Base-by-base conservation (phyloP, 2,113 vertebrate genomes). In the Eudyptes chrysolophus region DNA sequence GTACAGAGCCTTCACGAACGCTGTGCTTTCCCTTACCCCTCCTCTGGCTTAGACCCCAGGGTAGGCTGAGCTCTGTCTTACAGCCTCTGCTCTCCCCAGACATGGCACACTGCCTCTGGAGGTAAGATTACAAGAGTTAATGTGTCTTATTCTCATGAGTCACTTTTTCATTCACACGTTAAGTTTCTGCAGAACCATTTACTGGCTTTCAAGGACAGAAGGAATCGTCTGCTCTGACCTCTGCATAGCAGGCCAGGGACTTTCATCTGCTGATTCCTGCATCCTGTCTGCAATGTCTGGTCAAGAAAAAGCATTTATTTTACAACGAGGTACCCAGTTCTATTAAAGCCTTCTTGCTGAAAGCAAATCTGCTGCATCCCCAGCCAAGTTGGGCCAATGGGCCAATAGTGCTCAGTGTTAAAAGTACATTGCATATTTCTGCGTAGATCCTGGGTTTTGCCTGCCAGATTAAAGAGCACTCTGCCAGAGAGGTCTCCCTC, bases 401-500 rank as follows among this genome's bases (percentile, higher is more conserved):
- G 30, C 42, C 88, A 55, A 4, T 21, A 34, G 71, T 49, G 79
- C 89, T 69, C 52, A 6, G 54, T 94, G 89, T 52, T 42, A 25
- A 27, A 48, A 84, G 76, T 70, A 26, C 86, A 38, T 21, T 22
- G 83, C 62, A 70, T n/a, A 58, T 84, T 96, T 96, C 79, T 87
- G 54, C 2, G 11, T 36, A 77, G 80, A 46, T 49, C 88, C 82
- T 92, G 89, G 65, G 19, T 4, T 64, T 54, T 72, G 89, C 58
- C 81, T 93, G 90, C 81, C 91, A 94, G 94, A 82, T 68, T 46
- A 60, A 89, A 69, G 57, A 96, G 62, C 38, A 2, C 52, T 64
- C 32, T 92, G 95, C 93, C 95, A 97, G 92, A 57, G 81, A 86
- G 90, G 29, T 82, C 78, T 90, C 58, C 89, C 90, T 95, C 92